Conservation (phyloP, 23 tunicate species). For the Halocynthia aurantium region DNA sequence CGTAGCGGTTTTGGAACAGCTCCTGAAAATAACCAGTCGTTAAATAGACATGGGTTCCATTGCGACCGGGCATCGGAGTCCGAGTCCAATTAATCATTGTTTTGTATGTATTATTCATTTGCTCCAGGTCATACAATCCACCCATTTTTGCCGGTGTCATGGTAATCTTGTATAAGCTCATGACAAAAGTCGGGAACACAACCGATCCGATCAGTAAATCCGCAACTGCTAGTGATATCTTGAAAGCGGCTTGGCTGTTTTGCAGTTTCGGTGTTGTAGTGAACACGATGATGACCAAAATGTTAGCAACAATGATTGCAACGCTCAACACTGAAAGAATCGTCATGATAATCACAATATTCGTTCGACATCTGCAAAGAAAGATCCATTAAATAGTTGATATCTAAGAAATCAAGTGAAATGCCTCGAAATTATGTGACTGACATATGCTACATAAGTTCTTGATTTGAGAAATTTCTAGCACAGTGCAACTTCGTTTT, state of each 20-base stretch:
- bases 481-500: too few species aligned
- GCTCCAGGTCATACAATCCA: background rate
- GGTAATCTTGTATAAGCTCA: constrained; percentile 13
- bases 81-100: constrained; percentile 10
- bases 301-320: constrained; percentile 16
- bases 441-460: too few species aligned
- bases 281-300: constrained; percentile 24
- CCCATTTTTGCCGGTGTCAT: constrained; percentile 3
- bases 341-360: constrained; percentile 25
- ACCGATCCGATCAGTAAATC: constrained; percentile 50
- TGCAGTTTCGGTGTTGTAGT: constrained; percentile 9
- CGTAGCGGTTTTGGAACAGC: constrained; percentile 13
- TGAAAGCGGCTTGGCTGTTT: constrained; percentile 57
- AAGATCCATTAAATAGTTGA: too few species aligned
- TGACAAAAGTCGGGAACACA: constrained; percentile 39
- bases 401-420: too few species aligned
- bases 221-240: constrained; percentile 47
- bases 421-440: too few species aligned
- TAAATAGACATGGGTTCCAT: constrained; percentile 5
- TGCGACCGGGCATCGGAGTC: constrained; percentile 21
- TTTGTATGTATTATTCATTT: background rate
- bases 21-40: constrained; percentile 23
- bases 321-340: constrained; percentile 14
- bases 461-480: too few species aligned
- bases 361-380: constrained; percentile 34